Conservation (phyloP, 2,113 vertebrate species). For the Oreochromis aureus region DNA sequence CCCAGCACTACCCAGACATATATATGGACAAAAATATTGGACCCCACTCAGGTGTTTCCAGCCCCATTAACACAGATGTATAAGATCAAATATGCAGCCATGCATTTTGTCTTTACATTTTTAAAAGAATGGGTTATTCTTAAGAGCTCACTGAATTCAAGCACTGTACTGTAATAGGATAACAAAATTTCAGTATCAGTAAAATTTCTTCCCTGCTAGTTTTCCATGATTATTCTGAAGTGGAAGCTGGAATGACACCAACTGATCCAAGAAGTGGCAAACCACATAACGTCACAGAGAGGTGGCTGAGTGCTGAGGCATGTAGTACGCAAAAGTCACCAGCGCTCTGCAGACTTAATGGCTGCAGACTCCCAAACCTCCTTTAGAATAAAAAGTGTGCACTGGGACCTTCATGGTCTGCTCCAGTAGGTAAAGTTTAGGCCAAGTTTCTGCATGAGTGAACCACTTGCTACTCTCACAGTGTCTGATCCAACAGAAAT, state of each 20-base stretch:
- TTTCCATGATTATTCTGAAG: neutral
- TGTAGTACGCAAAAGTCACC: neutral
- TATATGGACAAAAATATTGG: neutral
- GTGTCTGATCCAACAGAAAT: neutral
- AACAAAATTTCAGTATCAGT: neutral
- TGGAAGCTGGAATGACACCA: neutral
- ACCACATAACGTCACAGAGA: neutral
- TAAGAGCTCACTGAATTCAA: neutral
- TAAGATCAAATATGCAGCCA: rapidly evolving
- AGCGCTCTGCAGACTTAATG: neutral
- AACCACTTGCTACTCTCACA: neutral
- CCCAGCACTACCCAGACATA: neutral
- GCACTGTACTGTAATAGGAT: neutral
- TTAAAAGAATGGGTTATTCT: rapidly evolving
- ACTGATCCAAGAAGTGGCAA: neutral
- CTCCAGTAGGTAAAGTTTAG: neutral
- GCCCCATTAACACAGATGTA: neutral
- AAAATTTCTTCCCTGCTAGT: neutral
- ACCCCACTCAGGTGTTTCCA: rapidly evolving
- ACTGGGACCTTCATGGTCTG: neutral
- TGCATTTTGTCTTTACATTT: neutral
- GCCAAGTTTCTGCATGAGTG: neutral
- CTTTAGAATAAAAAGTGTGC: neutral
- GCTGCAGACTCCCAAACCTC: neutral
- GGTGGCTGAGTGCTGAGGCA: neutral